These are phyloP conservation scores for Chaunax sp. DNA, from an alignment of 2,797 vertebrate species.

Conservation along the genomic window DNA sequence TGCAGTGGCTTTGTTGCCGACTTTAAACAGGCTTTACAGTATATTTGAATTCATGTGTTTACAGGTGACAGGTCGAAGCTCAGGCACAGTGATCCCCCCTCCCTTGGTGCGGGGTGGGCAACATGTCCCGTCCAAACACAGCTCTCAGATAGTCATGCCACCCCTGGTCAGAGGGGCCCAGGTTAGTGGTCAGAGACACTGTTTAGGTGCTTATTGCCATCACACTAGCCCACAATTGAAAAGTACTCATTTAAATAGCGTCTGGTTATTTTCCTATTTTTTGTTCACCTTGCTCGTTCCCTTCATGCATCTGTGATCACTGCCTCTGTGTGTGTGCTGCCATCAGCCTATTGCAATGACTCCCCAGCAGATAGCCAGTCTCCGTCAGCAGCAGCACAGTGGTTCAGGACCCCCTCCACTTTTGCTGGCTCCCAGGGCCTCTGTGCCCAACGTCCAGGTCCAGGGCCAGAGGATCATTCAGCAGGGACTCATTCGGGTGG, in stretches of 20 bases:
- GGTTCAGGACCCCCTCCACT: conserved; percentile 94
- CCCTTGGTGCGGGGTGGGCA: conserved; percentile 95
- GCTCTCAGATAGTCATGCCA: conserved; percentile 94
- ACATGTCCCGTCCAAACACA: conserved; percentile 89
- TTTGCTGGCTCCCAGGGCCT: conserved; percentile 91
- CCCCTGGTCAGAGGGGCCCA: conserved; percentile 95
- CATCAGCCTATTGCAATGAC: conserved; percentile 80
- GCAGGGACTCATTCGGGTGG: conserved; percentile 96
- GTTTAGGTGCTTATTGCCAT: background rate
- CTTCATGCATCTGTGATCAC: conserved; percentile 5
- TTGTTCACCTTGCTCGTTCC: background rate
- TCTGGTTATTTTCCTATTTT: background rate
- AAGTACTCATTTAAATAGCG: background rate
- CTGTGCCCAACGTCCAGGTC: conserved; percentile 94
- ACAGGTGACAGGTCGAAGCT: conserved; percentile 89
- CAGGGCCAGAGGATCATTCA: conserved; percentile 98
- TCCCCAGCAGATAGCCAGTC: conserved; percentile 91
- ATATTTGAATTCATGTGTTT: conserved; percentile 3
- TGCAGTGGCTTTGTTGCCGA: background rate
- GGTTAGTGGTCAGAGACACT: conserved; percentile 77
- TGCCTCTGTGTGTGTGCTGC: conserved; percentile 28
- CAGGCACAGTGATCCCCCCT: conserved; percentile 93
- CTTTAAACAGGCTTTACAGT: background rate
- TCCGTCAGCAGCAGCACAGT: conserved; percentile 92
- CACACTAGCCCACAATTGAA: background rate